phyloP scores from a whole-genome alignment of 2,113 vertebrate species.

The Macrotus californicus region DNA sequence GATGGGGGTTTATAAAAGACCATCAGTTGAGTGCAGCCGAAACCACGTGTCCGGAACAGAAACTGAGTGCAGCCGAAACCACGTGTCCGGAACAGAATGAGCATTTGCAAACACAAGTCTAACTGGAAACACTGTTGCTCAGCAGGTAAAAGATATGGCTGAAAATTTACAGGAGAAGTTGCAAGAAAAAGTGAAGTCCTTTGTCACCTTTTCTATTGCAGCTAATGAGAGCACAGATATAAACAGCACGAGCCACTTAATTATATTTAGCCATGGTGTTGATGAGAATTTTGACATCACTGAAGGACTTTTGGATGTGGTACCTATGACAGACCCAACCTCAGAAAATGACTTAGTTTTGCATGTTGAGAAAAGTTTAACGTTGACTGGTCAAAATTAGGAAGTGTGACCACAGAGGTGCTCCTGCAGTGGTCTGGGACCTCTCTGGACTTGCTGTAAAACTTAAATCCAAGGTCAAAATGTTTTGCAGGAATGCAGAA shows the following conservation, averaged over 20 bases:
- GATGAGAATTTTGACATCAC: background rate
- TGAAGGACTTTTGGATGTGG: background rate
- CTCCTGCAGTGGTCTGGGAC: background rate
- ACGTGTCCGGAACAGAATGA: background rate
- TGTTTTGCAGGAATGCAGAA: background rate
- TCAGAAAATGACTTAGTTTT: background rate
- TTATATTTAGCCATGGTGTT: background rate
- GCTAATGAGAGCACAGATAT: background rate
- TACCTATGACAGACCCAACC: background rate
- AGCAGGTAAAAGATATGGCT: background rate
- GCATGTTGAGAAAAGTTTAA: background rate
- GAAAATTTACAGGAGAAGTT: background rate
- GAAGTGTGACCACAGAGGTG: background rate
- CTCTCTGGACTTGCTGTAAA: background rate
- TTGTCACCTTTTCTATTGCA: background rate
- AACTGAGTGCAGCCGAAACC: background rate
- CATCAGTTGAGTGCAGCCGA: background rate
- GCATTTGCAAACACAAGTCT: background rate
- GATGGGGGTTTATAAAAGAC: background rate
- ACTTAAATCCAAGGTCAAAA: background rate
- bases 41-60: no score
- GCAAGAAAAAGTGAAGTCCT: background rate
- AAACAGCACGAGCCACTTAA: background rate
- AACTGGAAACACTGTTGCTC: background rate
- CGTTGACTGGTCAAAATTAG: background rate